A percentile compares a stretch with the other conserved stretches of the same genome.
Evolutionary conservation across 2,113 vertebrate genomes (phyloP).

Genomic region (Megalops atlanticus): DNA sequence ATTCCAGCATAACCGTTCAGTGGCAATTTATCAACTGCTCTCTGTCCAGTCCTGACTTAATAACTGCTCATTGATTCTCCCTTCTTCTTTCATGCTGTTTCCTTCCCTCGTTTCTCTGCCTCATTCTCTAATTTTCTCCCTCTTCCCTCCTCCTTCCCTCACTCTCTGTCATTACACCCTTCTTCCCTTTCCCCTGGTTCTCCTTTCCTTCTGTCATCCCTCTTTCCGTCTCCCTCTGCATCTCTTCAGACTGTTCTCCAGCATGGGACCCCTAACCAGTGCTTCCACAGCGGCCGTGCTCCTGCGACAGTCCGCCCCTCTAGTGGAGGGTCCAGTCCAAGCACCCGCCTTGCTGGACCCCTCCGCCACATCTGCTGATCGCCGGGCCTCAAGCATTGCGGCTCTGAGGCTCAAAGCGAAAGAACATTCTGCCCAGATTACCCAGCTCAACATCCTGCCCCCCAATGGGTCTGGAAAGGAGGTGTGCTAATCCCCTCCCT

Average conservation of each 20-base stretch:
- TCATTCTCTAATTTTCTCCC: no score
- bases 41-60: no score
- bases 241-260: slow-evolving; percentile 72
- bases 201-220: background rate
- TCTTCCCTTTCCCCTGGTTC: no score
- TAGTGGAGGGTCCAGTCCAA: slow-evolving; percentile 65
- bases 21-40: no score
- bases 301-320: slow-evolving; percentile 69
- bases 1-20: no score
- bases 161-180: background rate
- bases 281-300: slow-evolving; percentile 72
- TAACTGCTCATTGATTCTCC: no score
- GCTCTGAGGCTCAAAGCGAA: slow-evolving; percentile 82
- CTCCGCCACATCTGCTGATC: slow-evolving; percentile 64
- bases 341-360: slow-evolving; percentile 63
- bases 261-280: slow-evolving; percentile 76
- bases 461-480: slow-evolving; percentile 77
- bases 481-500: slow-evolving; percentile 69
- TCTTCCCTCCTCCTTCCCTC: background rate
- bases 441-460: slow-evolving; percentile 77
- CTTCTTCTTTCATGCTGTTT: no score
- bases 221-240: slow-evolving; percentile 2
- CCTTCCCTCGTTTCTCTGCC: no score
- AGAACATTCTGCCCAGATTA: slow-evolving; percentile 83
- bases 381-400: slow-evolving; percentile 81